Base-by-base conservation (phyloP, 1,140 invertebrate genomes). In the Venustaconcha ellipsiformis region DNA sequence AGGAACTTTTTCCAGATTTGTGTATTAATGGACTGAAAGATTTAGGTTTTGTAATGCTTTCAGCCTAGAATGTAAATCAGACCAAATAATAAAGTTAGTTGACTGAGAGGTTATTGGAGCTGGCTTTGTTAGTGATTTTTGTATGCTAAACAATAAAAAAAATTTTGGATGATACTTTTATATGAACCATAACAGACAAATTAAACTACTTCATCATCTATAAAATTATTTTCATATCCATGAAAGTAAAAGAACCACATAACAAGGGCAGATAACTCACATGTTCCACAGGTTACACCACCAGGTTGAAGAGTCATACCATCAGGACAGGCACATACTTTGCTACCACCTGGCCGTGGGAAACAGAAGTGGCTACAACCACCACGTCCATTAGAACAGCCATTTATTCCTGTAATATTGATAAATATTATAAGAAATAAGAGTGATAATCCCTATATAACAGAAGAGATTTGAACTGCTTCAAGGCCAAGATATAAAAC, bases 331-430 rank as follows among this genome's bases (percentile, higher is more conserved):
- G 94, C 94, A 87, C 98, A 99, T 18, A 74, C 79, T 14, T 67
- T 81, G 17, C 72, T 78, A 5, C 67, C 72, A 14, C 75, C 65
- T 94, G 0, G 94, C 14, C n/a, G 73, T 30, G 99, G 94, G 0
- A 99, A 90, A 89, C 98, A 99, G 0, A 99, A 91, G 92, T 99
- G 97, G 0, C 96, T 98, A 87, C 98, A 99, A 13, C 81, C 81
- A 59, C 78, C 80, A 1, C 96, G 96, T 91, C 0, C 93, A 92
- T 60, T 93, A 2, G 80, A 69, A 78, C 84, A 86, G 2, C 67
- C 83, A 71, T 83, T 84, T 48, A 67, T 70, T 26, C 79, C 84
- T 84, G 67, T 55, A 20, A 80, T 20, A 70, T 59, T 57, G 17
- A 71, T 63, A 59, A 56, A 63, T 56, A 30, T n/a, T 2, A 72